Percentiles rank a stretch among this genome's conserved stretches.
Evolutionary conservation across 2,113 vertebrate genomes (phyloP).

Genomic region (Cryptotis parvus): DNA sequence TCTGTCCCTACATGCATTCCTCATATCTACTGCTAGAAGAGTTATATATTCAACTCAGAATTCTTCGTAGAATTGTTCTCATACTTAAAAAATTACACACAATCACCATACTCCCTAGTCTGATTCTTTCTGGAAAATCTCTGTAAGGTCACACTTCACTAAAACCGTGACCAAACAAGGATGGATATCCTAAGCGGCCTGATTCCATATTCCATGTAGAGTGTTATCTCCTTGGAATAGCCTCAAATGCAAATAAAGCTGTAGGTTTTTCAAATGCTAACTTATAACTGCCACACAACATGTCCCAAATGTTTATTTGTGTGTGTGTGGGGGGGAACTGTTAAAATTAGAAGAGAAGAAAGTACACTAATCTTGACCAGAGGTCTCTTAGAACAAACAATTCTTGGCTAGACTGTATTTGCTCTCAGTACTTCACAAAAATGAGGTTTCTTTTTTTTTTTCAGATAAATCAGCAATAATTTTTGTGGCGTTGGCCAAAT

Average conservation of each 20-base stretch:
- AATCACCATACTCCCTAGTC: neutral
- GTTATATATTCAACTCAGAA: neutral
- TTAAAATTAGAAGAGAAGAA: constrained; percentile 21
- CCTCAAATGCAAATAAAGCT: neutral
- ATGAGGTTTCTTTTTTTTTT: constrained; percentile 22
- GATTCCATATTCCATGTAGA: too few relatives aligned
- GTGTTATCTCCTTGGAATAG: neutral
- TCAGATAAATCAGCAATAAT: constrained; percentile 29
- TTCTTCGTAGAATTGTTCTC: neutral
- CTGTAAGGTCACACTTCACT: neutral
- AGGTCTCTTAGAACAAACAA: neutral
- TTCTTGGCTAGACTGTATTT: constrained; percentile 57
- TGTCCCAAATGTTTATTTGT: neutral
- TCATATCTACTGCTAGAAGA: neutral
- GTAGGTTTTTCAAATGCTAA: neutral
- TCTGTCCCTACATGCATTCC: neutral
- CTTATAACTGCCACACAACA: neutral
- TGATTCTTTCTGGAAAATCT: constrained; percentile 22
- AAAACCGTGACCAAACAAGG: neutral
- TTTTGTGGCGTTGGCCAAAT: neutral
- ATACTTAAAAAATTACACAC: neutral
- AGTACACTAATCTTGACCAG: neutral
- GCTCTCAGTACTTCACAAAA: constrained; percentile 48
- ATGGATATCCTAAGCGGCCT: neutral
- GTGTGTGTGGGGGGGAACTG: neutral